Base-by-base conservation (phyloP, 2,888 invertebrate genomes). In the Chrysomela aeneicollis region DNA sequence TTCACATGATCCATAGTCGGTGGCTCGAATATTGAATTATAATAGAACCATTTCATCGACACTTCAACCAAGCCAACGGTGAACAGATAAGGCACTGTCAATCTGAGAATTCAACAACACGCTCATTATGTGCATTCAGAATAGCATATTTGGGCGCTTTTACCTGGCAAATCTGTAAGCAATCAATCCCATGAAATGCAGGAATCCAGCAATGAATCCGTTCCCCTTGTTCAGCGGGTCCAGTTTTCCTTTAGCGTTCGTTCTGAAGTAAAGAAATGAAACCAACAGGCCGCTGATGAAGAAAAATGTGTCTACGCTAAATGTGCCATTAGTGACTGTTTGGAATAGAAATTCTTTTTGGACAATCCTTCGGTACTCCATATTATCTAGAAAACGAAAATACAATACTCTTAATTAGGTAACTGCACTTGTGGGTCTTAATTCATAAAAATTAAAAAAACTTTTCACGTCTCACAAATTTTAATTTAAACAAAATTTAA, bases 231-330 rank as follows among this genome's bases (percentile, higher is more conserved):
- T 79, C 51, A 89, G 87, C 50, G 89, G 83, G 73, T 91, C 91
- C 68, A 92, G 82, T 76, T 89, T 90, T 58, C 91, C 91, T 78
- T 90, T 91, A 12, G 89, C 88, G 77, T 89, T 90, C 0, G 91
- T 91, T 32, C 93, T 88, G 84, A 93, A 93, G 82, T 93, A 94
- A 54, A 94, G 85, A 81, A 92, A 94, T n/a, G 93, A 89, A 5
- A 94, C 93, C 73, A 94, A 84, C 77, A 94, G 87, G 8, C 94
- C 94, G 69, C 94, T 93, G 79, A 73, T 83, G 79, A 92, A 92
- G 85, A 93, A 93, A 84, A 93, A 93, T 0, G 92, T 92, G 76
- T 93, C 92, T 0, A 93, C 93, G 66, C 92, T 91, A 80, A 91
- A 92, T 0, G 92, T 90, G 0, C 91, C 92, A 76, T 92, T 92